phyloP scores from a whole-genome alignment of 2,888 invertebrate species.

The Actias luna region DNA sequence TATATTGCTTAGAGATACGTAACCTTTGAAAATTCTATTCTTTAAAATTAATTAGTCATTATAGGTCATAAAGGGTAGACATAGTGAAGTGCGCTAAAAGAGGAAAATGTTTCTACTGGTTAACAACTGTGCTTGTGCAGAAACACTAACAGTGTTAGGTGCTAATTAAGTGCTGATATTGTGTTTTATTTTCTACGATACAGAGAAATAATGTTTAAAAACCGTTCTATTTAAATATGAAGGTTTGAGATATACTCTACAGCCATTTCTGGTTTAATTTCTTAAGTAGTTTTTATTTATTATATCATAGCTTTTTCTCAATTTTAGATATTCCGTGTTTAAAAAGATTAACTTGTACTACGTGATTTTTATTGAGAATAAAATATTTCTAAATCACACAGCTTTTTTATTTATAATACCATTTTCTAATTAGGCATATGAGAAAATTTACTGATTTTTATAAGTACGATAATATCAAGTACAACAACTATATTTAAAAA shows the following conservation, averaged over 20 bases:
- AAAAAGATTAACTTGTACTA: background rate
- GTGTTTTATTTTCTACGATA: constrained; percentile 12
- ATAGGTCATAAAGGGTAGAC: constrained; percentile 20
- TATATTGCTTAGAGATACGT: background rate
- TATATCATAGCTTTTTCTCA: background rate
- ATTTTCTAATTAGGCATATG: background rate
- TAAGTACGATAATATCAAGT: too few relatives aligned
- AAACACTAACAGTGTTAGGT: constrained; percentile 43
- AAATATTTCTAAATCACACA: background rate
- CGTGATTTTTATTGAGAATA: background rate
- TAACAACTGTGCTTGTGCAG: constrained; percentile 58
- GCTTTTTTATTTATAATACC: background rate
- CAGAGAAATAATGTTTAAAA: background rate
- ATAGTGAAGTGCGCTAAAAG: constrained; percentile 54
- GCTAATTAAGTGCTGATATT: constrained; percentile 24
- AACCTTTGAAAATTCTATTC: background rate
- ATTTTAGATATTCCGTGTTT: background rate
- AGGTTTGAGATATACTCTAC: background rate
- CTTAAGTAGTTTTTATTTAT: background rate
- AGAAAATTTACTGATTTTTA: too few relatives aligned
- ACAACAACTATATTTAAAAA: too few relatives aligned
- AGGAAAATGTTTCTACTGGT: constrained; percentile 34
- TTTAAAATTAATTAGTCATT: constrained; percentile 13
- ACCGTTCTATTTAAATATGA: background rate
- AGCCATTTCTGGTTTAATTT: background rate